Evolutionary conservation across 2,113 vertebrate genomes (phyloP).

Genomic region (Calonectris borealis): DNA sequence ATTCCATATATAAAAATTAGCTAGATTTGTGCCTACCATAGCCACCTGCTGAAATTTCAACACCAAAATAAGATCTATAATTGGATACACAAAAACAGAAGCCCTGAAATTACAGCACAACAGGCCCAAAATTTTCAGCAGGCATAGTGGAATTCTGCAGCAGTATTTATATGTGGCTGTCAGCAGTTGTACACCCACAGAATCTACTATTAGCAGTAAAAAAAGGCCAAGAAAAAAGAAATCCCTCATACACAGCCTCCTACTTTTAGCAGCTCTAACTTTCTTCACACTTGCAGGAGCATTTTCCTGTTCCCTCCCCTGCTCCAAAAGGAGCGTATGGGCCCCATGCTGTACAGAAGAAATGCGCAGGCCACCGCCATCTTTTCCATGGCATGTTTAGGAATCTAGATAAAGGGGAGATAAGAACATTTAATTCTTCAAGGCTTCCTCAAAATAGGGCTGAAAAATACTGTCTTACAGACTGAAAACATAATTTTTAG

Average conservation of each 20-base stretch:
- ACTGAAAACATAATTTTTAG: constrained; percentile 20
- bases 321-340: not conserved
- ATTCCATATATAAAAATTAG: not conserved
- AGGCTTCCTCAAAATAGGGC: not conserved
- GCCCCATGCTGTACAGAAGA: constrained; percentile 1
- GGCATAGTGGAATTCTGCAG: not conserved
- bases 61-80: constrained; percentile 48
- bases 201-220: constrained; percentile 32
- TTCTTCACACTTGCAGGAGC: constrained; percentile 1
- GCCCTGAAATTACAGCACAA: constrained; percentile 31
- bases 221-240: not conserved
- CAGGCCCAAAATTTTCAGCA: not conserved
- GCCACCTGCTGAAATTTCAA: constrained; percentile 37
- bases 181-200: not conserved
- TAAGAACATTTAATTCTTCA: not conserved
- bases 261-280: not conserved
- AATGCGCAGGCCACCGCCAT: not conserved
- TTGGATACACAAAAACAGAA: constrained; percentile 38
- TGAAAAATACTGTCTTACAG: not conserved
- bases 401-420: not conserved
- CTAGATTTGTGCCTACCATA: constrained; percentile 37
- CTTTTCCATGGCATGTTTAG: constrained; percentile 28
- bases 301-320: not conserved
- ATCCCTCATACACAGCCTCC: not conserved
- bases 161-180: not conserved